These are phyloP conservation scores for Monopterus albus DNA, from an alignment of 2,113 vertebrate species.

Conservation along the genomic window DNA sequence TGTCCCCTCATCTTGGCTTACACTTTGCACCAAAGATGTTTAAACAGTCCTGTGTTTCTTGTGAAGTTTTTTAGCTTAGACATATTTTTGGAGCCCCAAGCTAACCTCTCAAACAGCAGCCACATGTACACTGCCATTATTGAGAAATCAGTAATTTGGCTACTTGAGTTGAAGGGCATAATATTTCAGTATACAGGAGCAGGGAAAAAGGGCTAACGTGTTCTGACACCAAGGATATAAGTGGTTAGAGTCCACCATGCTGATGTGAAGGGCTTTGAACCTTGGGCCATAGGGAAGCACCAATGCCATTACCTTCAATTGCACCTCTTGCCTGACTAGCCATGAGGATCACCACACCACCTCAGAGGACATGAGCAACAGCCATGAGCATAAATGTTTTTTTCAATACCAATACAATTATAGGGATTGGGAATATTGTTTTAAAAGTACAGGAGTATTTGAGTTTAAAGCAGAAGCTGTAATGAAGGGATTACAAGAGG, in stretches of 20 bases:
- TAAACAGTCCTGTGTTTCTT: background rate
- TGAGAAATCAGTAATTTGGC: slow-evolving; percentile 36
- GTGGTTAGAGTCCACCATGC: slow-evolving; percentile 28
- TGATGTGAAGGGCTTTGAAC: slow-evolving; percentile 28
- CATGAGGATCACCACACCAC: slow-evolving; percentile 1
- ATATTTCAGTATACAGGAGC: slow-evolving; percentile 38
- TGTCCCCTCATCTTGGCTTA: background rate
- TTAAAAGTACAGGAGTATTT: slow-evolving; percentile 18
- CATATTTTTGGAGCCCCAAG: slow-evolving; percentile 25
- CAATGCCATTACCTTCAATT: slow-evolving; percentile 50
- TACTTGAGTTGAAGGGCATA: slow-evolving; percentile 55
- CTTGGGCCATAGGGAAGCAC: slow-evolving; percentile 29
- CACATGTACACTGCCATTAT: slow-evolving; percentile 42
- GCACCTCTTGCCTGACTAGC: slow-evolving; percentile 48
- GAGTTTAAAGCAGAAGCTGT: slow-evolving; percentile 18
- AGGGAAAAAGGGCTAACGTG: slow-evolving; percentile 43
- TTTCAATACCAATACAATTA: background rate
- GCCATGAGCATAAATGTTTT: slow-evolving; percentile 11
- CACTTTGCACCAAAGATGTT: background rate
- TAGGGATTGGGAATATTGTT: background rate
- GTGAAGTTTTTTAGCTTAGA: background rate
- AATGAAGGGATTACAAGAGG: slow-evolving; percentile 33
- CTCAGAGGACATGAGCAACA: background rate
- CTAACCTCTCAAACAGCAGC: slow-evolving; percentile 11
- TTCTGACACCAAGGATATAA: slow-evolving; percentile 56